Conservation (phyloP, 2,113 vertebrate genomes). For the Perca fluviatilis region DNA sequence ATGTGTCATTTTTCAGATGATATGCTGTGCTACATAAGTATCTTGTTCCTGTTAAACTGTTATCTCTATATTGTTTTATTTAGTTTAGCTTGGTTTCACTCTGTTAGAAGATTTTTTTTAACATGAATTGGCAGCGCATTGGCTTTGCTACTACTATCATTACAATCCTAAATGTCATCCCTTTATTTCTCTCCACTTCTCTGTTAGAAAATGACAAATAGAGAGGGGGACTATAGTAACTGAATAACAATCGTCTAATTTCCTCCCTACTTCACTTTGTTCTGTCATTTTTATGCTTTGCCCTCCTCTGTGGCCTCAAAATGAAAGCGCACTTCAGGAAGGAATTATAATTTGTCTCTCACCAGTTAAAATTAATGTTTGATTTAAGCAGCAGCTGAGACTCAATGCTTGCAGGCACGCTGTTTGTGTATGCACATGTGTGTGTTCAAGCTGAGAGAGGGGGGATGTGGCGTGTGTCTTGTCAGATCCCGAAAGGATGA, state of each 20-base stretch:
- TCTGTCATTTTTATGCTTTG: constrained; percentile 47
- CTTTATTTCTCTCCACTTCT: constrained; percentile 4
- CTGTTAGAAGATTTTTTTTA: not conserved
- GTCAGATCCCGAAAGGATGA: constrained; percentile 77
- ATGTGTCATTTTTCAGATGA: constrained; percentile 30
- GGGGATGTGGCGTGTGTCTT: constrained; percentile 54
- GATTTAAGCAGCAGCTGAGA: constrained; percentile 56
- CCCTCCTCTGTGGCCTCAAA: constrained; percentile 19
- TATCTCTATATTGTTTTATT: not conserved
- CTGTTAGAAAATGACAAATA: constrained; percentile 17
- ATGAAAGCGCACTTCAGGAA: constrained; percentile 41
- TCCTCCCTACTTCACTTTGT: constrained; percentile 49
- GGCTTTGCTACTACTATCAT: not conserved
- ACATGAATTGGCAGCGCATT: not conserved
- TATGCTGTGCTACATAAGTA: not conserved
- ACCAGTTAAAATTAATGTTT: constrained; percentile 66
- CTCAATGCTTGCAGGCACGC: constrained; percentile 31
- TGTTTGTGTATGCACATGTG: constrained; percentile 56
- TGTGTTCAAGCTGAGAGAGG: constrained; percentile 50
- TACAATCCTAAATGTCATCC: not conserved
- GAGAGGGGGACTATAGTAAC: constrained; percentile 11
- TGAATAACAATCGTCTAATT: constrained; percentile 45
- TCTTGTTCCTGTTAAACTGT: not conserved
- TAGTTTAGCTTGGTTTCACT: not conserved
- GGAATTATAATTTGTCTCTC: constrained; percentile 60